Evolutionary conservation across 2,113 vertebrate species (phyloP), one percentile per base, ranked within the genome.

Genomic region (Apteryx owenii): DNA sequence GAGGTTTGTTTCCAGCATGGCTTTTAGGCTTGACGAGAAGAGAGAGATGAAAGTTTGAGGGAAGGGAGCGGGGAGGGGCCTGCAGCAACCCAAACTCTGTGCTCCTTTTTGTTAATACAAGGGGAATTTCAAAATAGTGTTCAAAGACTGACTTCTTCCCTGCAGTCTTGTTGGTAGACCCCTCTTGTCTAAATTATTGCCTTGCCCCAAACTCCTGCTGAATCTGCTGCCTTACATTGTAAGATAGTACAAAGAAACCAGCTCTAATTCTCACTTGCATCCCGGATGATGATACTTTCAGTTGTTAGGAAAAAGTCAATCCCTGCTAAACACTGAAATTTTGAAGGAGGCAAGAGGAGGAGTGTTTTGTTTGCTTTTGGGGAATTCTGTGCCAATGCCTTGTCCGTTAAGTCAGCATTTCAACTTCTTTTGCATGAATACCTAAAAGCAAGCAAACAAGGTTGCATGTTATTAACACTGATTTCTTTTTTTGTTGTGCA

Each of bases 371-470:
- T 90, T 95, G 91, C 85, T 97, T 93, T 96, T 92, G 90, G 50
- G 77, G 70, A 71, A 86, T 96, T 96, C 68, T 72, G 7, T 90
- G 82, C 71, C 94, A 79, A 73, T 66, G 31, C 68, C 51, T 86
- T 75, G 8, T 88, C 56, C 5, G 0, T 78, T 5, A 66, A 84
- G 48, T 77, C 81, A 95, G 71, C 76, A 31, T 42, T 90, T 91
- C 64, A 86, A 10, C 5, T 50, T 69, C 31, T 72, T 65, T 86
- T 72, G 69, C 88, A 38, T 96, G 64, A 90, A 93, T 93, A 72
- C 76, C 89, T 94, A 93, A 96, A 94, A 97, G 83, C 92, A 96
- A 94, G 85, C 72, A 92, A 96, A 72, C 19, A 72, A 90, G 38
- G 36, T 33, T 94, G 94, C 64, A 65, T 90, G 85, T 76, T 83